Conservation (phyloP, 2,888 invertebrate species). For the Cremastinae sp. region DNA sequence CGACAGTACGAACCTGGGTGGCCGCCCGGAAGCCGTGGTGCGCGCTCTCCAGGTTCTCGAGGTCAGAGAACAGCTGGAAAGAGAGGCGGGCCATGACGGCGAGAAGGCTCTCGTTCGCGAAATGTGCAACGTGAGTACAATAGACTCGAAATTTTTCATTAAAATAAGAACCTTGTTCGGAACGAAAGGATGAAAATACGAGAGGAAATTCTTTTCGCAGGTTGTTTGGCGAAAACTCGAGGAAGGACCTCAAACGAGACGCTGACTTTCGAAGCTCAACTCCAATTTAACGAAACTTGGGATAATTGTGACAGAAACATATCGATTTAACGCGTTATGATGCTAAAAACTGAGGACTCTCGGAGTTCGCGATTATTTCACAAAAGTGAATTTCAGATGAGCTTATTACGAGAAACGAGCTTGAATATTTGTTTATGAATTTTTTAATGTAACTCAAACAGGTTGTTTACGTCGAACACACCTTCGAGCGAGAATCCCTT, state of each 20-base stretch:
- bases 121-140: conserved; percentile 92
- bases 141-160: neutral
- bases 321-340: conserved; percentile 48
- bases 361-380: neutral
- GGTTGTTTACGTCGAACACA: neutral
- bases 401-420: too few species aligned
- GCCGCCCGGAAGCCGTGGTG: conserved; percentile 95
- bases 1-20: conserved; percentile 80
- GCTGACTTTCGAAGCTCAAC: conserved; percentile 64
- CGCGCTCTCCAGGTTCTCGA: conserved; percentile 95
- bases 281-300: conserved; percentile 14
- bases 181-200: conserved; percentile 9
- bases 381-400: neutral
- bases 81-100: conserved; percentile 88
- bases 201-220: conserved; percentile 79
- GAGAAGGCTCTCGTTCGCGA: conserved; percentile 96
- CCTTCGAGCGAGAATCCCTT: neutral
- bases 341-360: neutral
- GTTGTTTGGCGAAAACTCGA: conserved; percentile 96
- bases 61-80: conserved; percentile 92
- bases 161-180: neutral
- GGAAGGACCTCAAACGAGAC: conserved; percentile 87
- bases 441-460: conserved; percentile 8
- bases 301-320: neutral
- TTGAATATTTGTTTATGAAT: neutral